These are phyloP conservation scores for Neodiprion lecontei DNA, from an alignment of 1,140 invertebrate species.

Conservation along the genomic window DNA sequence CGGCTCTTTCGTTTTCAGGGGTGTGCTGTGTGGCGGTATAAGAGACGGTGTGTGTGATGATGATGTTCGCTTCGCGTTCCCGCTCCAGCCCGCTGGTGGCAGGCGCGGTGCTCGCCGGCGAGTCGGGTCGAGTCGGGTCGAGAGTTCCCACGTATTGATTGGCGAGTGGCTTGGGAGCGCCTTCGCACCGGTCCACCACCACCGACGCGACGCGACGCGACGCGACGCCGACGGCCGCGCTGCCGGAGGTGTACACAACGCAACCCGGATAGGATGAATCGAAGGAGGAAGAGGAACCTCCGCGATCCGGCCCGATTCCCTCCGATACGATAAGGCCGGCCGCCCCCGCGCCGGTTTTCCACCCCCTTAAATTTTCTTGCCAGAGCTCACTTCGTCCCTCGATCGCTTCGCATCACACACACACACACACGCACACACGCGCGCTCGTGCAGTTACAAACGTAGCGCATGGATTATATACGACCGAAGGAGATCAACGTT, in stretches of 20 bases:
- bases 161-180: constrained; percentile 34
- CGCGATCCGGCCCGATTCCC: constrained; percentile 22
- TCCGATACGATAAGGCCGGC: background rate
- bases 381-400: too few species aligned
- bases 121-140: constrained; percentile 34
- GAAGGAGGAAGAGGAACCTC: constrained; percentile 30
- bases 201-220: constrained; percentile 27
- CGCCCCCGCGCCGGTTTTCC: too few species aligned
- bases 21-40: constrained; percentile 23
- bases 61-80: constrained; percentile 30
- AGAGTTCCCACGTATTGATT: constrained; percentile 48
- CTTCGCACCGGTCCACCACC: constrained; percentile 21
- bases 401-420: too few species aligned
- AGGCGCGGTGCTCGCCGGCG: constrained; percentile 27
- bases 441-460: too few species aligned
- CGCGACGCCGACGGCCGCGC: constrained; percentile 24
- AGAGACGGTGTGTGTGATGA: background rate
- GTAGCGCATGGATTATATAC: too few species aligned
- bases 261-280: constrained; percentile 19
- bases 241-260: constrained; percentile 31
- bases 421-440: too few species aligned
- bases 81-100: constrained; percentile 20
- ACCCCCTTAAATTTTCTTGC: too few species aligned
- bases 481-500: too few species aligned
- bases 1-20: constrained; percentile 27